These are phyloP conservation scores for Ammospiza caudacuta DNA, from an alignment of 2,113 vertebrate genomes.

Conservation along the genomic window DNA sequence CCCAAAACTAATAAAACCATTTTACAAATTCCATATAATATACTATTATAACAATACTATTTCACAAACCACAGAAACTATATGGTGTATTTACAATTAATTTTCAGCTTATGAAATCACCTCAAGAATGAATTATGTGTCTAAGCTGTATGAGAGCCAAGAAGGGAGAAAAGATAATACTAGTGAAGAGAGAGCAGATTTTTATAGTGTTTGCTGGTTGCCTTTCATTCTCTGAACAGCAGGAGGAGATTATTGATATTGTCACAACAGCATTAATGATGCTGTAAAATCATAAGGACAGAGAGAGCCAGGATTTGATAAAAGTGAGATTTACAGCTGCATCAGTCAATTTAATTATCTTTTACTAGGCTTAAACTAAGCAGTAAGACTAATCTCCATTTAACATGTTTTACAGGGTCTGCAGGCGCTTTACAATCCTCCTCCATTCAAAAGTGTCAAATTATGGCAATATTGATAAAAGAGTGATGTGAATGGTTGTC, in stretches of 20 bases:
- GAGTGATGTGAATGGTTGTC: constrained; percentile 54
- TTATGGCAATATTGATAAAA: constrained; percentile 84
- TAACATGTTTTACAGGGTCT: constrained; percentile 73
- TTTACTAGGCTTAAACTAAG: constrained; percentile 77
- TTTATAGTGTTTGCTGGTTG: neutral
- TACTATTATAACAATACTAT: neutral
- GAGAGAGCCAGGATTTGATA: constrained; percentile 71
- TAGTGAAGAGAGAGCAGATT: neutral
- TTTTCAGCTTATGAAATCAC: neutral
- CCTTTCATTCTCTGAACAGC: constrained; percentile 20
- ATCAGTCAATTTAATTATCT: constrained; percentile 82
- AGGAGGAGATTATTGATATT: constrained; percentile 59
- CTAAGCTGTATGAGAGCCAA: neutral
- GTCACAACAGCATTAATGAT: constrained; percentile 75
- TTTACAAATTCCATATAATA: neutral
- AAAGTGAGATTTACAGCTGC: constrained; percentile 79
- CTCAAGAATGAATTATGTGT: neutral
- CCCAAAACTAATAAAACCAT: neutral
- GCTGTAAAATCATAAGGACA: constrained; percentile 78
- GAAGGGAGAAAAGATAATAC: neutral
- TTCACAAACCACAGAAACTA: neutral
- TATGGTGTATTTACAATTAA: neutral
- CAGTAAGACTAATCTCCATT: constrained; percentile 77
- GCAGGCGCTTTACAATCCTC: constrained; percentile 76
- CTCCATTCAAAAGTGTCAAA: constrained; percentile 77